phyloP scores from a whole-genome alignment of 2,888 invertebrate species.

The Falcaria lacertinaria region DNA sequence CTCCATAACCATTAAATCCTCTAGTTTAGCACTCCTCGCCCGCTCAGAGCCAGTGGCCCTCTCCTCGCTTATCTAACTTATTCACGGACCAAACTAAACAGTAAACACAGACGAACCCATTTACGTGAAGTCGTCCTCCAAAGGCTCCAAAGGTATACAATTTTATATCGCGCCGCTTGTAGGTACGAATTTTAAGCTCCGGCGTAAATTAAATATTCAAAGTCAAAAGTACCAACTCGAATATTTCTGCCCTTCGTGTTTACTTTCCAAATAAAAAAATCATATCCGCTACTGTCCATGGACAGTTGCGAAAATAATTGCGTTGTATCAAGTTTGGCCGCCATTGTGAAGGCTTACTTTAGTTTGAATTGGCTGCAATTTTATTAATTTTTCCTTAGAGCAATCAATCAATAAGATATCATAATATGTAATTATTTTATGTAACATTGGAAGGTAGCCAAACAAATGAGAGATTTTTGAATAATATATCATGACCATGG shows the following conservation, averaged over 20 bases:
- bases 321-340: too few species aligned
- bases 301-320: too few species aligned
- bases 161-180: slow-evolving; percentile 36
- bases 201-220: slow-evolving; percentile 48
- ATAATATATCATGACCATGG: too few species aligned
- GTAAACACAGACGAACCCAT: slow-evolving; percentile 42
- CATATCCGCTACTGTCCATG: slow-evolving; percentile 4
- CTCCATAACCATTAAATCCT: slow-evolving; percentile 64
- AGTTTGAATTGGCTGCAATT: too few species aligned
- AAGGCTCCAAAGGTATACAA: slow-evolving; percentile 33
- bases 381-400: too few species aligned
- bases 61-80: slow-evolving; percentile 50
- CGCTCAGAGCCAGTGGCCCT: slow-evolving; percentile 34
- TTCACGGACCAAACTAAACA: slow-evolving; percentile 56
- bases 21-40: slow-evolving; percentile 54
- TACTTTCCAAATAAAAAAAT: slow-evolving; percentile 27
- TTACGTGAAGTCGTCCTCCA: slow-evolving; percentile 31
- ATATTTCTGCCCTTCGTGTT: slow-evolving; percentile 24
- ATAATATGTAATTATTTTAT: too few species aligned
- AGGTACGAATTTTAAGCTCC: slow-evolving; percentile 20
- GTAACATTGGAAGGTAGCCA: too few species aligned
- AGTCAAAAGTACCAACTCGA: slow-evolving; percentile 32
- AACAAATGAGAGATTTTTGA: too few species aligned
- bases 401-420: too few species aligned
- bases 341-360: too few species aligned